phyloP scores from a whole-genome alignment of 1,140 invertebrate genomes.

The Conus ventricosus region DNA sequence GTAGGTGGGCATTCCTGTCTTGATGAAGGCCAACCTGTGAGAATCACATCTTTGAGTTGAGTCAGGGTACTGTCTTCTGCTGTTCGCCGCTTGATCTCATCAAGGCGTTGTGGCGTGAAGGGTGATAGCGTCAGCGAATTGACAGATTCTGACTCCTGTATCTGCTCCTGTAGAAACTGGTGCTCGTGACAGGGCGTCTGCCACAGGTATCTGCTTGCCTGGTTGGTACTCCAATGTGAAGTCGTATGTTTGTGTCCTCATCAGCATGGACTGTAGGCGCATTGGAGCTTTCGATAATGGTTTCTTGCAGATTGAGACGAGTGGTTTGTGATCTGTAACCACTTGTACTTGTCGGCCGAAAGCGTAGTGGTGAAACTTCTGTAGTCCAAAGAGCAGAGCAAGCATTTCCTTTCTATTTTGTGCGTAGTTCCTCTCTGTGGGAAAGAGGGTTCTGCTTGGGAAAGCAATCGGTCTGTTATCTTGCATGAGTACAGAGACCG shows the following conservation, averaged over 20 bases:
- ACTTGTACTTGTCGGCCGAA: too few species aligned
- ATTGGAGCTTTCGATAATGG: slow-evolving; percentile 40
- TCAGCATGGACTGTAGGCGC: slow-evolving; percentile 36
- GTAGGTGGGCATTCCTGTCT: background rate
- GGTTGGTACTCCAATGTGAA: slow-evolving; percentile 11
- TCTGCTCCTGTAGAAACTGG: background rate
- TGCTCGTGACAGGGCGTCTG: slow-evolving; percentile 25
- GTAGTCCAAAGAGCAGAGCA: slow-evolving; percentile 69
- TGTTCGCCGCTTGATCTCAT: slow-evolving; percentile 23
- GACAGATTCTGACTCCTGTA: background rate
- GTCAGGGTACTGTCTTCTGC: slow-evolving; percentile 9
- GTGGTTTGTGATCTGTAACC: too few species aligned
- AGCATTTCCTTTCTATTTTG: slow-evolving; percentile 70
- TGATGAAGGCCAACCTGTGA: slow-evolving; percentile 33
- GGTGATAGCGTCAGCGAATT: background rate
- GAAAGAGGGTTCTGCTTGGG: slow-evolving; percentile 66
- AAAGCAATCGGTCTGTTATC: slow-evolving; percentile 71
- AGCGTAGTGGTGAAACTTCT: slow-evolving; percentile 77
- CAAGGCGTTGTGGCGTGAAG: background rate
- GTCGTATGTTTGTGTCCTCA: slow-evolving; percentile 30
- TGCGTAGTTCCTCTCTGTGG: slow-evolving; percentile 69
- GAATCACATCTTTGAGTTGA: background rate
- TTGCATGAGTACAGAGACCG: slow-evolving; percentile 73
- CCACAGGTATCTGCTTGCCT: slow-evolving; percentile 18
- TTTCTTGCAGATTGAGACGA: slow-evolving; percentile 52